Evolutionary conservation across 1,140 invertebrate genomes (phyloP).

Genomic region (Vanessa tameamea): DNA sequence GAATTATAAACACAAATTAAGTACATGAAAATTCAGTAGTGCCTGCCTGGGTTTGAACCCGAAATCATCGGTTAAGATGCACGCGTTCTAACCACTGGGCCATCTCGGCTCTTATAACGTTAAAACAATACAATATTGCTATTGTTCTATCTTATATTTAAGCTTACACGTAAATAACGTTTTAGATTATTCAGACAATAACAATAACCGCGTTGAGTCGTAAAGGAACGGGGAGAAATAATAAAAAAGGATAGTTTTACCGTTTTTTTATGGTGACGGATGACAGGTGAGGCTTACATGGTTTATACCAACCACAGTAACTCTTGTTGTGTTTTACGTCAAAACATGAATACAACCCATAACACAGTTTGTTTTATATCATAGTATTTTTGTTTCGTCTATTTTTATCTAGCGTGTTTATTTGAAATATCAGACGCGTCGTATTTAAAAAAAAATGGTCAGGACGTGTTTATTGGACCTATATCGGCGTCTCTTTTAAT

Average conservation of each 20-base stretch:
- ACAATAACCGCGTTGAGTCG: background rate
- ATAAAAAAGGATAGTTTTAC: constrained; percentile 9
- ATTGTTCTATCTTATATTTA: background rate
- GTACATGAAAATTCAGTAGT: too few species aligned
- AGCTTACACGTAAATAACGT: background rate
- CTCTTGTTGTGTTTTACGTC: background rate
- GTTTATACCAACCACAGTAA: background rate
- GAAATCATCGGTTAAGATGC: too few species aligned
- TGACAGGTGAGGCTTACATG: constrained; percentile 6
- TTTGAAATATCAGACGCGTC: too few species aligned
- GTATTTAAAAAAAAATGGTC: too few species aligned
- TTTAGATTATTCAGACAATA: constrained; percentile 2
- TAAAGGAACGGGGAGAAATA: background rate
- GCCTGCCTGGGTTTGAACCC: too few species aligned
- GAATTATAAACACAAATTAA: too few species aligned
- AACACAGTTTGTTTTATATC: too few species aligned
- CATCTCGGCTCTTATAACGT: too few species aligned
- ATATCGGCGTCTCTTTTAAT: too few species aligned
- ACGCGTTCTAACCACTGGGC: too few species aligned
- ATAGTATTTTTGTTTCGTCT: background rate
- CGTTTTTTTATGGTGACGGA: background rate
- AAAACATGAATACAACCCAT: background rate
- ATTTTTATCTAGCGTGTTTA: background rate
- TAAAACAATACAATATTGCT: too few species aligned
- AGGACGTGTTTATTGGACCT: too few species aligned